phyloP scores from a whole-genome alignment of 2,888 invertebrate genomes.

The Omphaloscelis lunosa region DNA sequence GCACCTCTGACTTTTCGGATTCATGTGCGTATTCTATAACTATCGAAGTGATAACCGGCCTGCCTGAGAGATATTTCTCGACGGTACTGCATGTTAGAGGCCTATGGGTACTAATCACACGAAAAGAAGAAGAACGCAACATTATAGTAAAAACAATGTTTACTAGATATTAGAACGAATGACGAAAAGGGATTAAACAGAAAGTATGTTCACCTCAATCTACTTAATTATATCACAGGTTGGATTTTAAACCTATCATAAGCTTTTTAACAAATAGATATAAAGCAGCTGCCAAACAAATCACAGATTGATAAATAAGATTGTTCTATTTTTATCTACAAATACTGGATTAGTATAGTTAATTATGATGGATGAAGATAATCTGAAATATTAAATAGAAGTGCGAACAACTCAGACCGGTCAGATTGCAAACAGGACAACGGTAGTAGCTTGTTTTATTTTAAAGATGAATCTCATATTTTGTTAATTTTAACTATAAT shows the following conservation, averaged over 20 bases:
- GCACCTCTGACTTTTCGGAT: no score
- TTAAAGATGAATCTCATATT: background rate
- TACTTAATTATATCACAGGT: background rate
- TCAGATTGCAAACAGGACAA: constrained; percentile 21
- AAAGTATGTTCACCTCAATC: background rate
- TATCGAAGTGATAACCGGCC: no score
- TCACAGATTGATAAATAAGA: constrained; percentile 32
- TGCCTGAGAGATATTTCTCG: no score
- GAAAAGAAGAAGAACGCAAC: background rate
- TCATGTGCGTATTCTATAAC: no score
- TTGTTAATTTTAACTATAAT: background rate
- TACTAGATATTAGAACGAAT: constrained; percentile 4
- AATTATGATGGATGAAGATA: constrained; percentile 57
- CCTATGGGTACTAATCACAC: no score
- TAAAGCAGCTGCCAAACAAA: constrained; percentile 42
- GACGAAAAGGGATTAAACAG: constrained; percentile 7
- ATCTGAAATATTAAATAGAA: constrained; percentile 27
- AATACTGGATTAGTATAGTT: constrained; percentile 44
- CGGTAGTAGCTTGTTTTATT: constrained; percentile 23
- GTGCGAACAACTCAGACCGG: background rate
- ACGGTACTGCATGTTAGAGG: no score
- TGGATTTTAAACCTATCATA: background rate
- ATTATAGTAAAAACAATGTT: background rate
- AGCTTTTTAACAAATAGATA: constrained; percentile 18
- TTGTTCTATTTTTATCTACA: constrained; percentile 45